These are phyloP conservation scores for Enteromius trimaculatus DNA, from an alignment of 2,797 vertebrate species.

Conservation along the genomic window DNA sequence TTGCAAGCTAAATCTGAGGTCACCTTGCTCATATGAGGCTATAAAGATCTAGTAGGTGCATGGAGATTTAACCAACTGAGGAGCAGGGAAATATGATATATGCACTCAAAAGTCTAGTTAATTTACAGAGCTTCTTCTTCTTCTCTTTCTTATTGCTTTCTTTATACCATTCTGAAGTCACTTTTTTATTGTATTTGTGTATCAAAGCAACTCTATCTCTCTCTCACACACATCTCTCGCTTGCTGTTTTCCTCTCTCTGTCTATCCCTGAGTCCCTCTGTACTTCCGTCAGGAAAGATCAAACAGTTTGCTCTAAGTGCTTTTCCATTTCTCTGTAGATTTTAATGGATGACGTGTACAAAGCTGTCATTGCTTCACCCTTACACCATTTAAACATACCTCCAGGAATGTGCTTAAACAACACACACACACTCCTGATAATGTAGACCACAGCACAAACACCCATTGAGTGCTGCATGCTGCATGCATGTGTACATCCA, in stretches of 20 bases:
- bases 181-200: constrained; percentile 31
- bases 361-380: constrained; percentile 52
- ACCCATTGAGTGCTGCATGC: neutral
- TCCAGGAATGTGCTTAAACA: constrained; percentile 57
- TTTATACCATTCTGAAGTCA: constrained; percentile 23
- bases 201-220: constrained; percentile 36
- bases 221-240: neutral
- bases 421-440: constrained; percentile 27
- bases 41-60: neutral
- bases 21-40: neutral
- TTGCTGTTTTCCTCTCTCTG: constrained; percentile 13
- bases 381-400: constrained; percentile 54
- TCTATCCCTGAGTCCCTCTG: neutral
- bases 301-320: constrained; percentile 46
- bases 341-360: constrained; percentile 55
- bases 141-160: neutral
- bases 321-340: constrained; percentile 58
- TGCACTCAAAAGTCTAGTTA: neutral
- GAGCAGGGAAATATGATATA: neutral
- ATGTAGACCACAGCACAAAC: constrained; percentile 12
- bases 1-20: neutral
- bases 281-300: constrained; percentile 41
- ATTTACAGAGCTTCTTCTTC: neutral
- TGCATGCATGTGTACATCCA: neutral
- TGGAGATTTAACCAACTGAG: neutral